Conservation (phyloP, 2,797 vertebrate species). For the Benthosema pterotum region DNA sequence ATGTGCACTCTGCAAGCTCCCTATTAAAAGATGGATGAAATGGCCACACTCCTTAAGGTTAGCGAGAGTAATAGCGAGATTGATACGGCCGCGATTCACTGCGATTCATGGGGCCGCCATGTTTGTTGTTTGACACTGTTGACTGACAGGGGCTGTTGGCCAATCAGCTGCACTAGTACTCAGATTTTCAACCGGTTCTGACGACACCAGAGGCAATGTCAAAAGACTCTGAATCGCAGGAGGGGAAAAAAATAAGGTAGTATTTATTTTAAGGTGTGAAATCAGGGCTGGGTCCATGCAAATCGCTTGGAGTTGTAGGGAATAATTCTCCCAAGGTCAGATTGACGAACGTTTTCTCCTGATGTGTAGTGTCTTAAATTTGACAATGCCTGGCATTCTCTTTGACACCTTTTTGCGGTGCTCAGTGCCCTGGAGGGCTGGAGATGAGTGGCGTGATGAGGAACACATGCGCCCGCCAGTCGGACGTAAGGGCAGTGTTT, state of each 20-base stretch:
- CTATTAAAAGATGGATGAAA: constrained; percentile 69
- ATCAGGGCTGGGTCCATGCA: too few species aligned
- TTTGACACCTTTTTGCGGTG: constrained; percentile 67
- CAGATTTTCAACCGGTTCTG: too few species aligned
- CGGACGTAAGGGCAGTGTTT: constrained; percentile 74
- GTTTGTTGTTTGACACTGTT: too few species aligned
- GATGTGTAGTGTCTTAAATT: constrained; percentile 60
- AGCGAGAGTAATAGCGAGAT: too few species aligned
- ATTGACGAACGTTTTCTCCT: constrained; percentile 72
- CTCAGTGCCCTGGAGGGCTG: constrained; percentile 61
- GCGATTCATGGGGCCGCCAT: too few species aligned
- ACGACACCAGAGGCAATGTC: too few species aligned
- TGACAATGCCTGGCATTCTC: constrained; percentile 75
- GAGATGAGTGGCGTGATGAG: constrained; percentile 70
- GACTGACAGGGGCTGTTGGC: too few species aligned
- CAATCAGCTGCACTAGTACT: too few species aligned
- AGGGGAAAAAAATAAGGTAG: too few species aligned
- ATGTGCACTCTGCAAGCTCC: constrained; percentile 53
- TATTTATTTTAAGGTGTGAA: too few species aligned
- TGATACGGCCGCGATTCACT: too few species aligned
- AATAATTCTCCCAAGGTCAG: constrained; percentile 48
- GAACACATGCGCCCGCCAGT: constrained; percentile 68
- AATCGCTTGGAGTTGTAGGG: constrained; percentile 33
- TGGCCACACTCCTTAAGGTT: constrained; percentile 52
- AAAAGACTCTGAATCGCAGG: too few species aligned